Evolutionary conservation across 2,888 invertebrate genomes (phyloP).

Genomic region (Brachypalpus laphriformis): DNA sequence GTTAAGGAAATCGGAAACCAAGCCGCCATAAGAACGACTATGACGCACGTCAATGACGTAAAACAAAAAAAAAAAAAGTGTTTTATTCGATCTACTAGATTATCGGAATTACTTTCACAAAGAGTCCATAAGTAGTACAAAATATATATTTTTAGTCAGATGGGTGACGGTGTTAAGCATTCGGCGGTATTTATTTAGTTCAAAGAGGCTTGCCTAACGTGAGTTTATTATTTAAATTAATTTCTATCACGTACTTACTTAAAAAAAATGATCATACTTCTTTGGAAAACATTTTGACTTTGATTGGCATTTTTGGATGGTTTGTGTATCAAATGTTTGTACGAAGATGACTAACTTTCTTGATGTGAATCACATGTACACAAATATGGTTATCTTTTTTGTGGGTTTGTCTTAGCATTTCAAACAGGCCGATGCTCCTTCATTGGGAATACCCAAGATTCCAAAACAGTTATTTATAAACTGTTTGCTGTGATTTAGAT

Average conservation of each 20-base stretch:
- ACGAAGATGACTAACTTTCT: neutral
- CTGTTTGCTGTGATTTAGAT: neutral
- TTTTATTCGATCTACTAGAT: too few relatives aligned
- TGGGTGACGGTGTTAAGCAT: too few relatives aligned
- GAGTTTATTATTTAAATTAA: neutral
- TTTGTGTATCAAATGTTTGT: conserved; percentile 9
- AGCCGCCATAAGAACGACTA: too few relatives aligned
- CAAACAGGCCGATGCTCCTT: conserved; percentile 5
- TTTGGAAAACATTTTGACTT: conserved; percentile 25
- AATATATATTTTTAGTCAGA: too few relatives aligned
- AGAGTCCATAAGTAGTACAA: too few relatives aligned
- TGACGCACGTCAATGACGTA: too few relatives aligned
- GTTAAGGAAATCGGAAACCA: too few relatives aligned
- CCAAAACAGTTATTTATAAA: neutral
- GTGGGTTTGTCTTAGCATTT: neutral
- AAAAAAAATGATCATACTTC: neutral
- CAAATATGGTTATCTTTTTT: neutral
- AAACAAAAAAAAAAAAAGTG: too few relatives aligned
- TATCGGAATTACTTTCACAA: too few relatives aligned
- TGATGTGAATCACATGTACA: neutral
- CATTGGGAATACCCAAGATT: neutral
- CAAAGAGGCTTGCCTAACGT: too few relatives aligned
- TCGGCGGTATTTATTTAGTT: too few relatives aligned
- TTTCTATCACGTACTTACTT: neutral
- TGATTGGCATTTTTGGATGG: conserved; percentile 13